Conservation (phyloP, 2,797 vertebrate species). For the Enoplosus armatus region DNA sequence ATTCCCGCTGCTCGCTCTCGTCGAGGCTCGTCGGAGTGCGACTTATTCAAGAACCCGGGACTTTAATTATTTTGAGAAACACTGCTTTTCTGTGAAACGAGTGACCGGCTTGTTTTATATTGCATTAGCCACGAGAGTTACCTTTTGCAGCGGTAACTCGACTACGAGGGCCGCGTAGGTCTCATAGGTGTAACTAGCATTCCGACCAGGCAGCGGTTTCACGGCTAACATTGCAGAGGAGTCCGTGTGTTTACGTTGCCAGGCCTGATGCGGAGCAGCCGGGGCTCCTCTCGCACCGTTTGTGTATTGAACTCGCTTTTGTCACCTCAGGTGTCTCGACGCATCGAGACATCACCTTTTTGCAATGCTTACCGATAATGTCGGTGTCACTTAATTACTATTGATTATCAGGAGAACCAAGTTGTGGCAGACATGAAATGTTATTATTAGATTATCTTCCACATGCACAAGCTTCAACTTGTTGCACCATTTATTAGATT, state of each 20-base stretch:
- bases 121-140: background rate
- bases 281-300: background rate
- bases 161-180: constrained; percentile 66
- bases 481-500: constrained; percentile 61
- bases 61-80: background rate
- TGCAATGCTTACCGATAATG: background rate
- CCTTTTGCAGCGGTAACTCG: constrained; percentile 52
- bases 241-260: constrained; percentile 52
- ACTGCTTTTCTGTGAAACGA: too few species aligned
- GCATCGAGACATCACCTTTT: constrained; percentile 1
- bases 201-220: constrained; percentile 68
- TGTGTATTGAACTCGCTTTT: constrained; percentile 12
- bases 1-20: constrained; percentile 59
- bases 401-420: background rate
- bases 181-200: constrained; percentile 75
- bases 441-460: constrained; percentile 1
- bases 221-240: constrained; percentile 54
- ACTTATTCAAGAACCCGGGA: background rate
- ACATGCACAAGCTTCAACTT: constrained; percentile 53
- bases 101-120: background rate
- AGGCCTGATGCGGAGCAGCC: constrained; percentile 65
- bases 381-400: constrained; percentile 6
- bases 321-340: constrained; percentile 29
- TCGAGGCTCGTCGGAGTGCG: constrained; percentile 23
- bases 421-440: background rate